phyloP scores from a whole-genome alignment of 92 coral and sea anemone species.

The Paramuricea clavata region DNA sequence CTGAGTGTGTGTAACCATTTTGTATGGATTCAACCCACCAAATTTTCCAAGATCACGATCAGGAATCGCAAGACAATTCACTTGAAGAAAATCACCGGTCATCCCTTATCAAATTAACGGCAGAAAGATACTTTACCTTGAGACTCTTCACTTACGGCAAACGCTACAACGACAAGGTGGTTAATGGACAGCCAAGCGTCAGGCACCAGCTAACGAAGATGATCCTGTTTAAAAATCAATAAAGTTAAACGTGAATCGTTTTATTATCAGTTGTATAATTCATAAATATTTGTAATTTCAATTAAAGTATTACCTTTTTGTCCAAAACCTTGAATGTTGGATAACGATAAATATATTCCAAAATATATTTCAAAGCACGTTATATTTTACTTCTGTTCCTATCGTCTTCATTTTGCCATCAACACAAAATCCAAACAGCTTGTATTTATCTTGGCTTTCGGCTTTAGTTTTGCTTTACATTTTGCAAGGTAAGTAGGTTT shows the following conservation, averaged over 20 bases:
- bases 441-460: no score
- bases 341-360: background rate
- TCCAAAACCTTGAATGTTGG: background rate
- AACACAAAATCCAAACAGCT: no score
- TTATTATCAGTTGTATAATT: background rate
- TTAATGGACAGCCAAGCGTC: slow-evolving; percentile 10
- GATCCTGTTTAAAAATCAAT: slow-evolving; percentile 18
- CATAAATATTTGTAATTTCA: background rate
- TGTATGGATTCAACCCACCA: background rate
- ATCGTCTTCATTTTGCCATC: no score
- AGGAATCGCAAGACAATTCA: background rate
- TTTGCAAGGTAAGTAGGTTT: no score
- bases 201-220: slow-evolving; percentile 9
- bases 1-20: background rate
- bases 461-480: no score
- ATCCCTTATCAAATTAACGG: background rate
- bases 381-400: no score
- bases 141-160: slow-evolving; percentile 11
- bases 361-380: no score
- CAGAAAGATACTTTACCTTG: slow-evolving; percentile 2
- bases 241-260: background rate
- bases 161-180: background rate
- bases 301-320: background rate
- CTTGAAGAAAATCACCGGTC: slow-evolving; percentile 4
- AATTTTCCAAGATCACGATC: background rate